These are phyloP conservation scores for Ranitomeya variabilis DNA, from an alignment of 2,113 vertebrate species.

Conservation along the genomic window DNA sequence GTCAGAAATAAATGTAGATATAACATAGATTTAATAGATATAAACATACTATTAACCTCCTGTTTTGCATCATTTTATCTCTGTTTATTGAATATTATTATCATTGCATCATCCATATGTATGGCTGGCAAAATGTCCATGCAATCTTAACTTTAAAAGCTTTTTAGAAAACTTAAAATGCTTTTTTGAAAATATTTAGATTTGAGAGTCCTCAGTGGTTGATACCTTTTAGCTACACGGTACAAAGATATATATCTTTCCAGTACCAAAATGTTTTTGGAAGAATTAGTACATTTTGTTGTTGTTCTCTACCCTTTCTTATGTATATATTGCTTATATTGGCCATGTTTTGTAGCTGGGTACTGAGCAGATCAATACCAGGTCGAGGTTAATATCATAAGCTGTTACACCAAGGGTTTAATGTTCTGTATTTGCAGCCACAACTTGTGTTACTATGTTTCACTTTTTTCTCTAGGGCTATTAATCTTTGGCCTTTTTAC, in stretches of 20 bases:
- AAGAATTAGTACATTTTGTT: neutral
- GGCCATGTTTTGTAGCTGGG: neutral
- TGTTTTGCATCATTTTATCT: no score
- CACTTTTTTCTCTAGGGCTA: constrained; percentile 26
- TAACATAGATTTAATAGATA: no score
- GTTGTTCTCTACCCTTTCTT: neutral
- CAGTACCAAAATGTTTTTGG: no score
- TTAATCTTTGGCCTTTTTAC: constrained; percentile 41
- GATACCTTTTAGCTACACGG: no score
- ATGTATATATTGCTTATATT: constrained; percentile 13
- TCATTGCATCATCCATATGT: no score
- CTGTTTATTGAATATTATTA: no score
- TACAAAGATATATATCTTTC: no score
- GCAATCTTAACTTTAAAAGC: no score
- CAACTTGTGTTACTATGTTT: constrained; percentile 2
- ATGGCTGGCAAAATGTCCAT: no score
- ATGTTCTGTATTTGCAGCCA: constrained; percentile 31
- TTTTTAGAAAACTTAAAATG: no score
- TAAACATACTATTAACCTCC: no score
- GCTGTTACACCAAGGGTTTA: constrained; percentile 33
- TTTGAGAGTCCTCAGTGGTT: neutral
- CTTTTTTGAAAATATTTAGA: neutral
- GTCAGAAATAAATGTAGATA: no score
- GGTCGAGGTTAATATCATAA: constrained; percentile 35
- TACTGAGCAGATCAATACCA: constrained; percentile 22